These are phyloP conservation scores for Tupaia tana DNA, from an alignment of 2,113 vertebrate species.

Conservation along the genomic window DNA sequence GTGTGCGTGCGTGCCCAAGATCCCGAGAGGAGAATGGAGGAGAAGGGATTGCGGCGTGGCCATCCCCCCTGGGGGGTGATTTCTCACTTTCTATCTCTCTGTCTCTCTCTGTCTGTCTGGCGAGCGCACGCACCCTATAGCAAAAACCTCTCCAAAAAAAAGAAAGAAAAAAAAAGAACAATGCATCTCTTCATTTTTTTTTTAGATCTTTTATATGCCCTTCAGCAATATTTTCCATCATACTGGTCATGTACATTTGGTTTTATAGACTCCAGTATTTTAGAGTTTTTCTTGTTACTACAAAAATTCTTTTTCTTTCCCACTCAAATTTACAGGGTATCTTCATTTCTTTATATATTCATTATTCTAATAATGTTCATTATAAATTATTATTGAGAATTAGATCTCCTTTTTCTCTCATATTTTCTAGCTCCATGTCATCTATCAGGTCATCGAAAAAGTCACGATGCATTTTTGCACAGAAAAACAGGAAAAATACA, in stretches of 20 bases:
- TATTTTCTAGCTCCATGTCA: neutral
- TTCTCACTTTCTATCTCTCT: too few species aligned
- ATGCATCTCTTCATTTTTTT: neutral
- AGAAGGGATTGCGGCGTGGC: too few species aligned
- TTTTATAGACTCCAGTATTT: constrained; percentile 32
- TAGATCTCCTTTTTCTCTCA: neutral
- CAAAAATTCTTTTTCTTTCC: constrained; percentile 15
- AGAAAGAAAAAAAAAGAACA: too few species aligned
- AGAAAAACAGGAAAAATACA: too few species aligned
- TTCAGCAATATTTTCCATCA: neutral
- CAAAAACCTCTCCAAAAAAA: too few species aligned
- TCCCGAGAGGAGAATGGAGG: too few species aligned
- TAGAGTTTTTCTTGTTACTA: neutral
- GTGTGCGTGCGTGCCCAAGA: too few species aligned
- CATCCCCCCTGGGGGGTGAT: too few species aligned
- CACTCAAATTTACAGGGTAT: neutral
- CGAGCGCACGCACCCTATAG: too few species aligned
- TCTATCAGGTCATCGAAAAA: neutral
- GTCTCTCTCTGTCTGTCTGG: too few species aligned
- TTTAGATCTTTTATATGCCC: neutral
- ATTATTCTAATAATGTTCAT: constrained; percentile 17
- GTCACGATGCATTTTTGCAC: too few species aligned
- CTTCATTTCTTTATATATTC: neutral
- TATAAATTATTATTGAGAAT: neutral
- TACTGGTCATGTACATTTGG: neutral